Percentiles rank a stretch among this genome's conserved stretches.
phyloP scores from a whole-genome alignment of 2,113 vertebrate genomes.

The Perca schrenkii region DNA sequence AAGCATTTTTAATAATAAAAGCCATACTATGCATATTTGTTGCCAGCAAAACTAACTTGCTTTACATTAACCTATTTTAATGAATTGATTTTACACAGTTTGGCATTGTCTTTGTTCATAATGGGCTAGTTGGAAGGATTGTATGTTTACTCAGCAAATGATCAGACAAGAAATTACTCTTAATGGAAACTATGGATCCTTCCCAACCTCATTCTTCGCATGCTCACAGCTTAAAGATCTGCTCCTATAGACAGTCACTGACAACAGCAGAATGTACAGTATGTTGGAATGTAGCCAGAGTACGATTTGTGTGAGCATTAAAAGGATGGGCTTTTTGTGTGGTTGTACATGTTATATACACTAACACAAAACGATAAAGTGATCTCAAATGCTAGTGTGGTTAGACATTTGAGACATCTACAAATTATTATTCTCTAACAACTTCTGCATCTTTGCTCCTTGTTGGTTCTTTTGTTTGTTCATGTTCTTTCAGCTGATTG shows the following conservation, averaged over 20 bases:
- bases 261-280: slow-evolving; percentile 65
- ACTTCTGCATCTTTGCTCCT: background rate
- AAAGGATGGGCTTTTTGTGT: slow-evolving; percentile 38
- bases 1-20: slow-evolving; percentile 49
- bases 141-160: slow-evolving; percentile 82
- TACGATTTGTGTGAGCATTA: background rate
- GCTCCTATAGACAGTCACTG: slow-evolving; percentile 53
- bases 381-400: background rate
- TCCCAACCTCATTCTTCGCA: slow-evolving; percentile 66
- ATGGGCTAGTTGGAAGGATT: slow-evolving; percentile 73
- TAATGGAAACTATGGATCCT: slow-evolving; percentile 81
- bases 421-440: no score
- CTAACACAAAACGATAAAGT: background rate
- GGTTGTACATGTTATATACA: slow-evolving; percentile 1
- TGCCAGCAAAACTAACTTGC: slow-evolving; percentile 32
- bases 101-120: slow-evolving; percentile 70
- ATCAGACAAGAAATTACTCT: slow-evolving; percentile 73
- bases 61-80: slow-evolving; percentile 60
- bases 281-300: slow-evolving; percentile 52
- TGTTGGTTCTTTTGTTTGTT: background rate
- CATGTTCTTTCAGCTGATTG: background rate
- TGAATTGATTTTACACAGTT: slow-evolving; percentile 74
- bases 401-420: background rate
- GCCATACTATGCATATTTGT: slow-evolving; percentile 39
- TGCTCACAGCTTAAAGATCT: slow-evolving; percentile 56